Conservation (phyloP, 2,797 vertebrate species). For the Crocidura indochinensis region DNA sequence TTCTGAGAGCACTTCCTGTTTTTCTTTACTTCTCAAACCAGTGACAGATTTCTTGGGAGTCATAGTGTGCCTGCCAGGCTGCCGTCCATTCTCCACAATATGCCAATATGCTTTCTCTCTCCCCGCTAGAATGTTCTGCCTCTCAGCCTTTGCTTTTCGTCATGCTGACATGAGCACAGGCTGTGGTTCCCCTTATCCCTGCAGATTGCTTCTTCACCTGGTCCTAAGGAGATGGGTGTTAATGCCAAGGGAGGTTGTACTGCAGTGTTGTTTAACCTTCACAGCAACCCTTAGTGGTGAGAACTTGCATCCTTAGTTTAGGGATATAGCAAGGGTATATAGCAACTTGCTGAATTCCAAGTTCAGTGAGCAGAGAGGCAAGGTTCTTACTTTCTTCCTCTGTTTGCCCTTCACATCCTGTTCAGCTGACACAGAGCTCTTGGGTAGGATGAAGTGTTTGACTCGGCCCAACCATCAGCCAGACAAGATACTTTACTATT, state of each 20-base stretch:
- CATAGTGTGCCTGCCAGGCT: neutral
- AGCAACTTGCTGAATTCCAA: neutral
- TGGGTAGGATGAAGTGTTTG: fast-evolving
- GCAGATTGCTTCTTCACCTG: no score
- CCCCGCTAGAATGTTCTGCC: neutral
- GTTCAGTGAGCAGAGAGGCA: neutral
- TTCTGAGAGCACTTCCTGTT: constrained; percentile 60
- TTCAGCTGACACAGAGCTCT: neutral
- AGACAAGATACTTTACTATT: neutral
- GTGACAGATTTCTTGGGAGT: constrained; percentile 69
- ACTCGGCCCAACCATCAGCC: neutral
- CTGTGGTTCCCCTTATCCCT: neutral
- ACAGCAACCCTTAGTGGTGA: neutral
- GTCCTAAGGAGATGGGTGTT: no score
- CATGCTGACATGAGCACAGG: constrained; percentile 12
- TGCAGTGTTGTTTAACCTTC: neutral
- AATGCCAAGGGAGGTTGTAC: neutral
- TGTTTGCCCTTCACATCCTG: neutral
- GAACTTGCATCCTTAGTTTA: neutral
- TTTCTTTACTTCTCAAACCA: constrained; percentile 73
- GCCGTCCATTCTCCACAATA: constrained; percentile 1
- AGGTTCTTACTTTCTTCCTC: fast-evolving
- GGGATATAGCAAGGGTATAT: neutral
- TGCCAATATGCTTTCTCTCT: neutral
- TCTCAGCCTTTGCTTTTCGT: constrained; percentile 33